Evolutionary conservation across 2,113 vertebrate genomes (phyloP), one percentile per base, ranked within the genome.

Genomic region (Lepus americanus): DNA sequence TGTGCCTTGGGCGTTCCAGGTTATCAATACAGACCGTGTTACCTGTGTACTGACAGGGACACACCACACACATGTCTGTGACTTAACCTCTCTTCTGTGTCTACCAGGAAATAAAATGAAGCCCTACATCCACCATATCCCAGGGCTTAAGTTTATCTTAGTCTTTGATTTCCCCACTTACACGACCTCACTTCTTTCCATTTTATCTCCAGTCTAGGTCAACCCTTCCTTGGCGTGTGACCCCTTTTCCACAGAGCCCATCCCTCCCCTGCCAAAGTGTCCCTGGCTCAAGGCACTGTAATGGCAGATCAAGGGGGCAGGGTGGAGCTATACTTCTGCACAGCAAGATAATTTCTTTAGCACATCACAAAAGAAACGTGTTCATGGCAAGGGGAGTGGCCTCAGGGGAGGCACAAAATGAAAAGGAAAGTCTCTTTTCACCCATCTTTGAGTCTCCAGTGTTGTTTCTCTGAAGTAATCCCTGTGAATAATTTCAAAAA

Each of bases 41-140:
- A 22, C 0, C 3, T 3, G 5, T 8, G 0, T 29, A 53, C 2
- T 8, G 12, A 31, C 6, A 39, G 7, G 36, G 0, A 72, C 7
- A 59, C 25, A 70, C 31, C 23, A 16, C 76, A 63, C 4, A 61
- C 51, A 12, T 2, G 31, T 0, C 59, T 27, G 36, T 79, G 61
- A 85, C 11, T 89, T 77, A 70, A 67, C 5, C 39, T 51, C 36
- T 2, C 12, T 3, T 73, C 23, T 1, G 0, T 23, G 2, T n/a
- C 14, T 74, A 6, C 27, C 55, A 5, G 31, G 49, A 87, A 67
- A 89, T 59, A 66, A 87, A 61, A 73, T 12, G 6, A 69, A 66
- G 55, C 17, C 29, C 49, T 73, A 17, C 17, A 22, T 66, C 1
- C 13, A 5, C 8, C 36, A 0, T 64, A 29, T 76, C 33, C 10